Base-by-base conservation (phyloP, 2,888 invertebrate genomes). In the Sympetrum striolatum region DNA sequence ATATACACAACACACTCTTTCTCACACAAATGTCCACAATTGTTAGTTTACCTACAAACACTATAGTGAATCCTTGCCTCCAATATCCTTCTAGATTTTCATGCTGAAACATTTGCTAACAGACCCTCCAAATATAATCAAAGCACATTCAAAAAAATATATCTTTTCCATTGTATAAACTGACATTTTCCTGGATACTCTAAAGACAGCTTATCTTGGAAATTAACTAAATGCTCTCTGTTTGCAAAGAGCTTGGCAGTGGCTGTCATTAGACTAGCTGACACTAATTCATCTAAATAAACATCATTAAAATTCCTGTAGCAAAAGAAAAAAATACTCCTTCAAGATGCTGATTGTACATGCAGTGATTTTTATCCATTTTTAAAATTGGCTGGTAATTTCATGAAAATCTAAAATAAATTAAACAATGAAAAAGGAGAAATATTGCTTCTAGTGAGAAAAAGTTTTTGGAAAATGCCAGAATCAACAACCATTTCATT, bases 91-190 rank as follows among this genome's bases (percentile, higher is more conserved):
- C 37, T 12, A 22, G 22, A 14, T 60, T 86, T 86, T 60, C 60
- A 86, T 35, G 58, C 60, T 86, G 86, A 64, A 60, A 64, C 60
- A 86, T 86, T 86, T 86, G 60, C 86, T 60, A 60, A 86, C 86
- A 86, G 53, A 60, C 86, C 35, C n/a, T 86, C 64, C 60, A 37
- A 86, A 60, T 86, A 60, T 86, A 86, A 86, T 86, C 37, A 86
- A 86, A 86, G 86, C 86, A 86, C 60, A 86, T 86, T n/a, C 60
- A 86, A 86, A 86, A 86, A 86, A 86, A 86, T 86, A 86, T 80
- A 80, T 86, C 58, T 86, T 86, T 64, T 86, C 58, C 39, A 60
- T 86, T 37, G 22, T 86, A 37, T 60, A 86, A 60, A 60, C 60
- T 86, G 86, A 60, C 86, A 86, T 86, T 86, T 86, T 86, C 86